Evolutionary conservation across 2,888 invertebrate species (phyloP).

Genomic region (Luffia ferchaultella): DNA sequence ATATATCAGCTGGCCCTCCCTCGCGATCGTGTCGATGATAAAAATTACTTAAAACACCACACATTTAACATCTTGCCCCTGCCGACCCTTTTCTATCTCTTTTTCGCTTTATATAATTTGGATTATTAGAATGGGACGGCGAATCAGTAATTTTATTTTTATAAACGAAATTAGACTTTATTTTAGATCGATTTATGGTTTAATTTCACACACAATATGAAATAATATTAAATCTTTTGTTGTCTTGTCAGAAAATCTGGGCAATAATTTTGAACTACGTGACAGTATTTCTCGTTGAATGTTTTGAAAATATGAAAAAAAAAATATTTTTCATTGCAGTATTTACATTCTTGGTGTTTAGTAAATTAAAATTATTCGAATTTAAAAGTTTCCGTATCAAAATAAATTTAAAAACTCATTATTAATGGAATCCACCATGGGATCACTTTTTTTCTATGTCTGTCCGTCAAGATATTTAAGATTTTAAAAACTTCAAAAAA

Average conservation of each 20-base stretch:
- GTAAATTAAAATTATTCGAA: too few species aligned
- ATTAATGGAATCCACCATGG: too few species aligned
- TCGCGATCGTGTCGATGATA: slow-evolving; percentile 60
- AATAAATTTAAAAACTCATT: too few species aligned
- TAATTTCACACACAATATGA: not conserved
- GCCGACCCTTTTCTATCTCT: slow-evolving; percentile 28
- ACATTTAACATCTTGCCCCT: slow-evolving; percentile 53
- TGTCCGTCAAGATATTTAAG: too few species aligned
- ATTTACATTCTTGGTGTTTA: too few species aligned
- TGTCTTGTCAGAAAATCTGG: slow-evolving; percentile 40
- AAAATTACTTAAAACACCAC: slow-evolving; percentile 65
- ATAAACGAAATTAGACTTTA: not conserved
- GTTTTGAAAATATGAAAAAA: slow-evolving; percentile 45
- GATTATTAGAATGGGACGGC: not conserved
- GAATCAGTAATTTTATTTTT: not conserved
- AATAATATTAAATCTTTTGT: slow-evolving; percentile 37
- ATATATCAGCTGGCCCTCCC: slow-evolving; percentile 56
- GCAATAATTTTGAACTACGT: slow-evolving; percentile 41
- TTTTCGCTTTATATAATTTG: slow-evolving; percentile 22
- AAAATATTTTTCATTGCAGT: slow-evolving; percentile 19
- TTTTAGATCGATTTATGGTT: not conserved
- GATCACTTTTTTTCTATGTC: too few species aligned
- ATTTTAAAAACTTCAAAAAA: too few species aligned
- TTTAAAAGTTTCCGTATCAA: too few species aligned
- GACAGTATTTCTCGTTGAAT: slow-evolving; percentile 32